Conservation (phyloP, 2,113 vertebrate genomes). For the Pipa parva region DNA sequence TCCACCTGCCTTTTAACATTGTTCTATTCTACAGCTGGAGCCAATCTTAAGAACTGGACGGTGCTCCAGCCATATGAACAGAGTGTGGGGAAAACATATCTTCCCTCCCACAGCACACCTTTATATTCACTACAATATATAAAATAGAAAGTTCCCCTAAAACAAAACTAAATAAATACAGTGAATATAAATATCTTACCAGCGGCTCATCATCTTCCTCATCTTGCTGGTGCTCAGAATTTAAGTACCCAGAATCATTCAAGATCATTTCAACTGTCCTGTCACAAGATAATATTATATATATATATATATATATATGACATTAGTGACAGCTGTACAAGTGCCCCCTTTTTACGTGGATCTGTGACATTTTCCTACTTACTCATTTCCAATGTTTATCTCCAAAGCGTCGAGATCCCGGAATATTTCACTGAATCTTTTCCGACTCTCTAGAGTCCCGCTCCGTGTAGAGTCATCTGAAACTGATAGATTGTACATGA, state of each 20-base stretch:
- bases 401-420: conserved; percentile 82
- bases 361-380: conserved; percentile 50
- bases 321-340: neutral
- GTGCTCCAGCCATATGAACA: too few relatives aligned
- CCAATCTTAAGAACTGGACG: too few relatives aligned
- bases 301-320: neutral
- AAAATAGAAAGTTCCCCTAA: too few relatives aligned
- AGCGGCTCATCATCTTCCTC: conserved; percentile 3
- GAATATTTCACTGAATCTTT: conserved; percentile 89
- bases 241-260: neutral
- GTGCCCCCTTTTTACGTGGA: too few relatives aligned
- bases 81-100: too few relatives aligned
- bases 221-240: neutral
- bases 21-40: too few relatives aligned
- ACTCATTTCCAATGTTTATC: conserved; percentile 71
- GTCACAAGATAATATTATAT: neutral
- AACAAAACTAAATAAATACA: too few relatives aligned
- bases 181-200: too few relatives aligned
- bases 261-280: conserved; percentile 45
- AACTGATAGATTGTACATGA: neutral
- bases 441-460: conserved; percentile 55
- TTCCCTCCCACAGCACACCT: too few relatives aligned
- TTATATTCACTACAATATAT: too few relatives aligned
- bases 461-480: conserved; percentile 46
- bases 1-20: too few relatives aligned